Base-by-base conservation (phyloP, 2,888 invertebrate species). In the Campaea margaritaria region DNA sequence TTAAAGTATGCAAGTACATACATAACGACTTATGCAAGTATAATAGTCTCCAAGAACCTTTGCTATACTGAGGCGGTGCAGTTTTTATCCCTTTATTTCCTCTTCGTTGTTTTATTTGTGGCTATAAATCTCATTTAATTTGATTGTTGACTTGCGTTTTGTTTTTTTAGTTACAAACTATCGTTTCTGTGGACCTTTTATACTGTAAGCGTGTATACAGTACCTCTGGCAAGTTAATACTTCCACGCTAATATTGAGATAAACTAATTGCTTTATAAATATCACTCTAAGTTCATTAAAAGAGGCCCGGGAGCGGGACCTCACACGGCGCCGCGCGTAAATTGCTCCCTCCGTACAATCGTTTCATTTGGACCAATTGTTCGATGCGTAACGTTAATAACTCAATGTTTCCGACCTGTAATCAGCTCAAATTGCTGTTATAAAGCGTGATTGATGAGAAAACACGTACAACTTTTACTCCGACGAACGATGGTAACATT, bases 181-280 rank as follows among this genome's bases (percentile, higher is more conserved):
- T n/a, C n/a, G n/a, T n/a, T n/a, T n/a, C n/a, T n/a, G n/a, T 31
- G 49, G 45, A 60, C 46, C 51, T 51, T 39, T 28, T 39, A 47
- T 31, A 42, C 60, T 51, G 60, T 47, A 16, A 34, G 21, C 36
- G 16, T 38, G 38, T 58, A 64, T 70, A 68, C 70, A 66, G 60
- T 73, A 75, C 75, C 60, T 44, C 60, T 52, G 46, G 49, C 70
- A 72, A 74, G 78, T 77, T 86, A 85, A 86, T 82, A 76, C 78
- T 73, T 76, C 72, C 69, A 71, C 74, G 77, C 77, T 83, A 82
- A 81, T 85, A 81, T 76, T 75, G 72, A 84, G 85, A 85, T 87
- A 86, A 87, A 85, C 80, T 85, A 82, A 86, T 86, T 80, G 82
- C 80, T 83, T 81, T 82, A 81, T 83, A 84, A 83, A 83, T 82